Evolutionary conservation across 2,888 invertebrate genomes (phyloP), one percentile per base, ranked within the genome.

Genomic region (Ophion slaviceki): DNA sequence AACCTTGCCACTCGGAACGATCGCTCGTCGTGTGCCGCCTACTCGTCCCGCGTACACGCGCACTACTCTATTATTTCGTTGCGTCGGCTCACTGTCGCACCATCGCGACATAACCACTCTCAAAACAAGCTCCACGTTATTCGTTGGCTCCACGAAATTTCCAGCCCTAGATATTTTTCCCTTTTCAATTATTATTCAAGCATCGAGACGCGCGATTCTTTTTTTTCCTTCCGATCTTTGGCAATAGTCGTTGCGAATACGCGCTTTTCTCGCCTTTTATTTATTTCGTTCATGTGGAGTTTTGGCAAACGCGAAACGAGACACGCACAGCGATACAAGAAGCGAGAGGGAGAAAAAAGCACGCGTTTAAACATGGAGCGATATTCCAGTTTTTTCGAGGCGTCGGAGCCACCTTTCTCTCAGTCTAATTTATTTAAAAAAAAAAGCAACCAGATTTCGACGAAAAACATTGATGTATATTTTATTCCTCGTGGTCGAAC

Each of bases 1-100:
- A 28, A 59, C 36, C 32, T 59, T 36, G 32, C 20, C 36, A 20
- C 11, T 70, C 32, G 45, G 74, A 88, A 87, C 85, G 82, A 86
- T 82, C 85, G 85, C 62, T 20, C 70, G 28, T 40, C 28, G 45
- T 32, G 14, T 40, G 71, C n/a, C 53, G 53, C 64, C 47, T 45
- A 24, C 24, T 67, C 5, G 17, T 77, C 20, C 40, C 59, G 17
- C n/a, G 20, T 32, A 62, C 59, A 79, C 75, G 74, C 70, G 45
- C 66, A 53, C 62, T 45, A 74, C 36, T 28, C 45, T 36, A 53
- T 28, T 64, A 47, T 78, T 78, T 78, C 61, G 45, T 66, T 59
- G 64, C 17, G 75, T 78, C 61, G 61, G 57, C 53, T 66, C 76
- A 76, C 67, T 67, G 77, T 14, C 14, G 76, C 57, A 57, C 53